phyloP scores from a whole-genome alignment of 2,113 vertebrate genomes.

The Hydrochoerus hydrochaeris region DNA sequence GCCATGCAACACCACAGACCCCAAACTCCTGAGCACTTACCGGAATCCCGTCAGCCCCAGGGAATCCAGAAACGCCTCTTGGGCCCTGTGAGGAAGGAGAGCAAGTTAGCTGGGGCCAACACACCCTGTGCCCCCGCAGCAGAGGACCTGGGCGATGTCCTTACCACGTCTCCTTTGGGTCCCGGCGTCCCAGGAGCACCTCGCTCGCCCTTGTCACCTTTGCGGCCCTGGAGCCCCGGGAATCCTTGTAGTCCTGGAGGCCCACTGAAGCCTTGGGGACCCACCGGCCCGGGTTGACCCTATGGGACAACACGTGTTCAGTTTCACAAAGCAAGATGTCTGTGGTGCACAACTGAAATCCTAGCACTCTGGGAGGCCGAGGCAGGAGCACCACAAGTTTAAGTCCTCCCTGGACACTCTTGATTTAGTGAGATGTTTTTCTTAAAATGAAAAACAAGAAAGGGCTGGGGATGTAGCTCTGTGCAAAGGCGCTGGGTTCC shows the following conservation, averaged over 20 bases:
- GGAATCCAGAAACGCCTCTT: conserved; percentile 95
- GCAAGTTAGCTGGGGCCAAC: background rate
- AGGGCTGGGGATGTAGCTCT: background rate
- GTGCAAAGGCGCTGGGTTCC: background rate
- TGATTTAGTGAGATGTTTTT: background rate
- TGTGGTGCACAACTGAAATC: background rate
- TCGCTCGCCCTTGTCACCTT: conserved; percentile 93
- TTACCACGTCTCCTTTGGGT: conserved; percentile 93
- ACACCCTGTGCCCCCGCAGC: background rate
- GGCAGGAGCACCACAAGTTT: background rate
- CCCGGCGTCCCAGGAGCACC: conserved; percentile 90
- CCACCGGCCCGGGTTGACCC: conserved; percentile 93
- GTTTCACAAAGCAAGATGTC: background rate
- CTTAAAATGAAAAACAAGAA: background rate
- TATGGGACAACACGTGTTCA: conserved; percentile 79
- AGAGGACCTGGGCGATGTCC: background rate
- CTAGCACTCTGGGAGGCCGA: background rate
- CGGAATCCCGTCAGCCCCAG: conserved; percentile 94
- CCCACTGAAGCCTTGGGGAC: conserved; percentile 90
- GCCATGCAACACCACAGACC: background rate
- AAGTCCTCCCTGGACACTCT: background rate
- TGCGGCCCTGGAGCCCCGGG: conserved; percentile 91
- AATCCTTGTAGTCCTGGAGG: conserved; percentile 91
- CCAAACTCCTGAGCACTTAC: conserved; percentile 86
- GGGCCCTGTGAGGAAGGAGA: conserved; percentile 88